Base-by-base conservation (phyloP, 2,888 invertebrate species). In the Plebejus anna region DNA sequence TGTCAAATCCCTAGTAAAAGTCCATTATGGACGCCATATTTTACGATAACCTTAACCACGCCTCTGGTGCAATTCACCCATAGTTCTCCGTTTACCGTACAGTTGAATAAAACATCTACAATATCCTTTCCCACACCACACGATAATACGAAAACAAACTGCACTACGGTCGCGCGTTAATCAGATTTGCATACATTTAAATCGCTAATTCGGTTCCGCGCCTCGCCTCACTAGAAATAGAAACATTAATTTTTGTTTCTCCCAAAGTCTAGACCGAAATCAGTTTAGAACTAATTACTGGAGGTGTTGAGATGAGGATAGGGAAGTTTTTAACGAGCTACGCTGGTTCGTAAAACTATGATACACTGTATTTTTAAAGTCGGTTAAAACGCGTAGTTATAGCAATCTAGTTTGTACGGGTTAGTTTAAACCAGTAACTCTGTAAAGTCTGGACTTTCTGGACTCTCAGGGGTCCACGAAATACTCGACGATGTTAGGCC, bases 141-240 rank as follows among this genome's bases (percentile, higher is more conserved):
- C 59, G 72, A 72, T 76, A 57, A 70, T 36, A 76, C 72, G 42
- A 72, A 72, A 76, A 76, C 72, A 76, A 76, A 61, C 71, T 76
- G 47, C 81, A 79, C 80, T 80, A 80, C 85, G 87, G 86, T 87
- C 84, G 81, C 85, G 87, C 88, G 88, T 80, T 85, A 88, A 85
- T 83, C 79, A 79, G 81, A 88, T 90, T 89, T 85, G 82, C 90
- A 90, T 90, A 88, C 86, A 90, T 90, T 89, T 87, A 88, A 89
- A 89, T 89, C 86, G 86, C 82, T 80, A 80, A 80, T 81, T 81
- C 76, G 73, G 78, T 78, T 76, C 75, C 71, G 75, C 75, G 78
- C 80, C 70, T 38, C 55, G 66, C 66, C 75, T 70, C 75, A 51
- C 71, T 71, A 72, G 71, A 72, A 76, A 76, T 76, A 76, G 71